These are phyloP conservation scores for Steinernema feltiae DNA, from an alignment of 1,140 invertebrate species.

Conservation along the genomic window DNA sequence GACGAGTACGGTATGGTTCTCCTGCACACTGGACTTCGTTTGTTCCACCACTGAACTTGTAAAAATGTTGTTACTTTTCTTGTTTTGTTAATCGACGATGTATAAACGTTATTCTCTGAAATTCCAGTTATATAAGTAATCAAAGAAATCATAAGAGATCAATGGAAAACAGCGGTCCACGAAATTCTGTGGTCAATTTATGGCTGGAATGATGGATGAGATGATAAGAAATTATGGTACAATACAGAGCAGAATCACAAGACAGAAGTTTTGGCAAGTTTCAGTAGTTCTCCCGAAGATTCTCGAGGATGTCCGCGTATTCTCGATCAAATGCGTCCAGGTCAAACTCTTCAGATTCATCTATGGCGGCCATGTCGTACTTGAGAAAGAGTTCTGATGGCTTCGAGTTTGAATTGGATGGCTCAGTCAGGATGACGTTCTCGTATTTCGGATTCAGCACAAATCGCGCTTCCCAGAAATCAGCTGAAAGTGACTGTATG, in stretches of 20 bases:
- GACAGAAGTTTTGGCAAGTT: too few species aligned
- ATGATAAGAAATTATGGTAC: too few species aligned
- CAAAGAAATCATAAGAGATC: too few species aligned
- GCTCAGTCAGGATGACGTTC: background rate
- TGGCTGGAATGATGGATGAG: too few species aligned
- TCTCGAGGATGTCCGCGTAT: background rate
- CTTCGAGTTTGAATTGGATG: background rate
- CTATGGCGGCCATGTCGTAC: background rate
- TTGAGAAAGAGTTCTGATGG: background rate
- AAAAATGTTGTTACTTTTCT: background rate
- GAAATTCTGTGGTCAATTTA: too few species aligned
- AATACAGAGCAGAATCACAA: too few species aligned
- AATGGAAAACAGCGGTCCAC: too few species aligned
- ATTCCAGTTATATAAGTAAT: too few species aligned
- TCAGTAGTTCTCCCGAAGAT: too few species aligned
- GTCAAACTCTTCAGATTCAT: background rate
- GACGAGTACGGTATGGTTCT: conserved; percentile 81
- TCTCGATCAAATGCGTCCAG: background rate
- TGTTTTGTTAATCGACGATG: background rate
- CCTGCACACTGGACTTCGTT: conserved; percentile 79
- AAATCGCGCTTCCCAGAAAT: background rate
- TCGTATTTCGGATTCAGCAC: background rate
- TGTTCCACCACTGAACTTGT: conserved; percentile 80
- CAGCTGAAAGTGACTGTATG: background rate
- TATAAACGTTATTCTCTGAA: background rate